These are phyloP conservation scores for Aegypius monachus DNA, from an alignment of 2,113 vertebrate species.

Conservation along the genomic window DNA sequence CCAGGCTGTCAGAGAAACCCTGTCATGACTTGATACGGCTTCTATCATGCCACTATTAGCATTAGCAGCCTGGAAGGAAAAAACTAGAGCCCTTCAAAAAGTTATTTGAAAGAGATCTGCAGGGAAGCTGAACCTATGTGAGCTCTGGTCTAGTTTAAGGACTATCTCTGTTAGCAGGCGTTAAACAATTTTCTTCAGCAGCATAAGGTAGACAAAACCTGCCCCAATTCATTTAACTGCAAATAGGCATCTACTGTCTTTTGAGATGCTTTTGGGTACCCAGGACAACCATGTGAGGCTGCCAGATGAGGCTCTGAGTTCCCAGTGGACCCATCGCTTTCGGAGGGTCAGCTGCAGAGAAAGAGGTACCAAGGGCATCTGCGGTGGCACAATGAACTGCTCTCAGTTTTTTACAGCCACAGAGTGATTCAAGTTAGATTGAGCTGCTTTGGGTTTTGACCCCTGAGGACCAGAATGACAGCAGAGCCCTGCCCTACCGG, in stretches of 20 bases:
- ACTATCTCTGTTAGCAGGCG: background rate
- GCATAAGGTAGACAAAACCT: background rate
- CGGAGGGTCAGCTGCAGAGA: accelerated
- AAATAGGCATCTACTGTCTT: background rate
- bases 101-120: background rate
- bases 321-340: background rate
- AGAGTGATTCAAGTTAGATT: background rate
- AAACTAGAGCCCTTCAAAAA: background rate
- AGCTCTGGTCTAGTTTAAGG: background rate
- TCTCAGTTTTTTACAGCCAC: background rate
- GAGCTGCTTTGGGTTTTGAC: background rate
- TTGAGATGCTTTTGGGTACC: background rate
- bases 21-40: background rate
- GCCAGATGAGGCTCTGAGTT: background rate
- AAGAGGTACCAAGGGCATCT: background rate
- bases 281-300: background rate
- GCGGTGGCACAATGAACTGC: background rate
- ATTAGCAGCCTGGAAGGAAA: background rate
- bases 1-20: background rate
- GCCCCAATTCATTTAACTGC: background rate
- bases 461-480: background rate
- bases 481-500: background rate
- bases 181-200: background rate
- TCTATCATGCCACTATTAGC: background rate
- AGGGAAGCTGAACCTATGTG: background rate